A percentile compares a stretch with the other conserved stretches of the same genome.
These are phyloP conservation scores for Diploptera punctata DNA, from an alignment of 2,888 invertebrate species.

Conservation along the genomic window DNA sequence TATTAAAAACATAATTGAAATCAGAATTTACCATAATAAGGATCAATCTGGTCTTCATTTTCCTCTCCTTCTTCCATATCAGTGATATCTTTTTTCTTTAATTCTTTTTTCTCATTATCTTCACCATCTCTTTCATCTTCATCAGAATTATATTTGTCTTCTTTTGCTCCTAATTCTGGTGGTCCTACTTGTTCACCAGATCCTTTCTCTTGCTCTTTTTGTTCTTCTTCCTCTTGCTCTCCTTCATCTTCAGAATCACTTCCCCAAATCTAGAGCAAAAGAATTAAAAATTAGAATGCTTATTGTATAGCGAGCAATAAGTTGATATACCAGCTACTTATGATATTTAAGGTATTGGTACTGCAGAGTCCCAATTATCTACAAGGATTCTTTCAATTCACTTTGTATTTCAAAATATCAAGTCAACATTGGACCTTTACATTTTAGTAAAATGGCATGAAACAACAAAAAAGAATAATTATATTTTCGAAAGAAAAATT, in stretches of 20 bases:
- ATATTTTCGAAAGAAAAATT: too few species aligned
- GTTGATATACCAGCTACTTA: background rate
- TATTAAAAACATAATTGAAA: too few species aligned
- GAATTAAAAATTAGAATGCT: background rate
- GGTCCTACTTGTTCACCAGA: constrained; percentile 67
- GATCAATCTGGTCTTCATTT: constrained; percentile 83
- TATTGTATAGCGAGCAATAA: too few species aligned
- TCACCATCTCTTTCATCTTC: constrained; percentile 62
- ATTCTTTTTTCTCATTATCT: constrained; percentile 58
- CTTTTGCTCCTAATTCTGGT: constrained; percentile 79
- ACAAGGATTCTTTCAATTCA: too few species aligned
- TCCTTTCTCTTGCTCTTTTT: constrained; percentile 61
- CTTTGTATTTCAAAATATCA: too few species aligned
- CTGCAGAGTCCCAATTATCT: too few species aligned
- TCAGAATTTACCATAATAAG: constrained; percentile 74
- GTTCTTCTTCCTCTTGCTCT: constrained; percentile 63
- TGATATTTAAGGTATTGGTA: too few species aligned
- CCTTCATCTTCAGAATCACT: constrained; percentile 79
- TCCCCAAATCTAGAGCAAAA: constrained; percentile 58
- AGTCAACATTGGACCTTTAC: too few species aligned
- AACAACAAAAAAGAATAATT: too few species aligned
- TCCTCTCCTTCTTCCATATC: constrained; percentile 82
- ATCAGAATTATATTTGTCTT: constrained; percentile 60
- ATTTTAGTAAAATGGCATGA: too few species aligned
- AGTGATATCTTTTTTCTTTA: constrained; percentile 75